Evolutionary conservation across 2,797 vertebrate genomes (phyloP), one percentile per base, ranked within the genome.

Genomic region (Semaprochilodus insignis): DNA sequence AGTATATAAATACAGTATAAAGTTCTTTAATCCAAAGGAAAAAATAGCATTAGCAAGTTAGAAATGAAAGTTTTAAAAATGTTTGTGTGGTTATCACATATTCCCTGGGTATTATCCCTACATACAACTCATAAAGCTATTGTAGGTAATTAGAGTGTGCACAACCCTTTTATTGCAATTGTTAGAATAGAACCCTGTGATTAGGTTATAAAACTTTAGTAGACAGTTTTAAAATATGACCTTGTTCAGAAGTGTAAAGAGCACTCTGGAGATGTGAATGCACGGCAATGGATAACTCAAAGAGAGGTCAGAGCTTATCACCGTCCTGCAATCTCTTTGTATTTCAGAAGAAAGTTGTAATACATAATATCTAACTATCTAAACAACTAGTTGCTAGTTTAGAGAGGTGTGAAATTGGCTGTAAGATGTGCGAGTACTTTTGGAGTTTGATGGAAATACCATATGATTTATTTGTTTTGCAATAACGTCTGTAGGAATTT

Each of bases 261-360:
- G 84, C 80, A 87, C 75, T 62, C 80, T 88, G 88, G 91, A 92
- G 92, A 93, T 89, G 77, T 88, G 83, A 91, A 81, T 75, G 82
- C 84, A 84, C 89, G 87, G 88, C 87, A 88, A 40, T 80, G 85
- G 80, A 59, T n/a, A 62, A 62, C 13, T 62, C 23, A 62, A 14
- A 25, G 4, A 62, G 23, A 25, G 60, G 13, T 91, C 89, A 89
- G 85, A 75, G 85, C 77, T 89, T 89, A 92, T 91, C 91, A 78
- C 69, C 66, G 69, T 81, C 55, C 65, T 74, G 63, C 88, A 87
- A 62, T 62, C 55, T n/a, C 2, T 13, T 11, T 15, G 17, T 65
- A 25, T 65, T 31, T 65, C 62, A 34, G 0, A 34, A 36, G 0
- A 11, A 44, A 17, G 17, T 34, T 66, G 6, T 66, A 17, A 31